Evolutionary conservation across 1,140 invertebrate species (phyloP).

Genomic region (Ylistrum balloti): DNA sequence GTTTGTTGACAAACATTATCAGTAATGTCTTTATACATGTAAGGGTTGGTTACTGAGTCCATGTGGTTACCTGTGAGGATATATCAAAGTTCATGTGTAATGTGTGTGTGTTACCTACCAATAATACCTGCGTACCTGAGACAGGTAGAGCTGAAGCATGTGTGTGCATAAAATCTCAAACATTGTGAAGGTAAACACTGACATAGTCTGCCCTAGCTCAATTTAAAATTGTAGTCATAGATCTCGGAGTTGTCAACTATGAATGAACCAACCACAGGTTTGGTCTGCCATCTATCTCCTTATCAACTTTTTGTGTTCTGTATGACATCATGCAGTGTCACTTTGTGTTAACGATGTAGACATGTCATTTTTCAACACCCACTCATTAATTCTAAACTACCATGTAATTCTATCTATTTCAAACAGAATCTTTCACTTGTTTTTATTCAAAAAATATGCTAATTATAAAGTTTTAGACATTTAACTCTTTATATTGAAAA

Average conservation of each 20-base stretch:
- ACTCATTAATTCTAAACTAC: not conserved
- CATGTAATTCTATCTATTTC: not conserved
- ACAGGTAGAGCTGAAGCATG: not conserved
- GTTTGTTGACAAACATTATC: too few relatives aligned
- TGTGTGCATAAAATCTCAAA: not conserved
- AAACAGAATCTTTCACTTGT: not conserved
- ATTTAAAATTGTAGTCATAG: too few relatives aligned
- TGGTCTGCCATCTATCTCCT: not conserved
- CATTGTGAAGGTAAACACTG: not conserved
- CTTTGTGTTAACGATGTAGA: not conserved
- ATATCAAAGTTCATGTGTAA: not conserved
- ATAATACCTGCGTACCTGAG: not conserved
- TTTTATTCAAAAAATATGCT: not conserved
- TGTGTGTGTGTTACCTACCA: not conserved
- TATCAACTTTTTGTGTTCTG: not conserved
- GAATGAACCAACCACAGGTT: not conserved
- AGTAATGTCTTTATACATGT: too few relatives aligned
- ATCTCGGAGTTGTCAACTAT: not conserved
- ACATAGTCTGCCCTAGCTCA: not conserved
- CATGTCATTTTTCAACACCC: constrained; percentile 6
- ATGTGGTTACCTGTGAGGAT: too few relatives aligned
- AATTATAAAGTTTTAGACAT: too few relatives aligned
- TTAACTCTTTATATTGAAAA: too few relatives aligned
- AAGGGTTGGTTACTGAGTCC: too few relatives aligned
- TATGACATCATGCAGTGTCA: not conserved